Evolutionary conservation across 2,797 vertebrate genomes (phyloP), one percentile per base, ranked within the genome.

Genomic region (Poliocrania exsul): DNA sequence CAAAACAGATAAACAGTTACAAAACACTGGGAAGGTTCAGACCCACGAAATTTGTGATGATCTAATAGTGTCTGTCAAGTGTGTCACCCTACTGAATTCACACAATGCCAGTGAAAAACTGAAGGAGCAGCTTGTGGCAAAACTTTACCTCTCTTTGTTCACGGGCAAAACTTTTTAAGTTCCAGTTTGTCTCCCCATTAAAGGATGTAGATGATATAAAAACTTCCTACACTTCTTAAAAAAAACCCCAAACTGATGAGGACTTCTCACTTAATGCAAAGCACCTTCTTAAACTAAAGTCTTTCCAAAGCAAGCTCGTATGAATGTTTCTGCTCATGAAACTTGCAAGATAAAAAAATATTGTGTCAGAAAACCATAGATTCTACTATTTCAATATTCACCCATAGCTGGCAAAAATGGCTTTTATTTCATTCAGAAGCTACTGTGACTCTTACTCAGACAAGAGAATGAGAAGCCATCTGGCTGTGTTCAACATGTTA

Each of bases 161-260:
- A 44, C 6, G 56, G 37, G 17, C 10, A 70, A 5, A 12, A 56
- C 47, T 26, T 81, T 54, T 25, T 15, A 71, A 78, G 19, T 69
- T 74, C 58, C 58, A 61, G 53, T 17, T 74, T 69, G 56, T 42
- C 60, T 50, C 46, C 44, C 20, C 29, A 19, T 38, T 69, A 44
- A 72, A 73, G 15, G 12, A 69, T 6, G 15, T 0, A 62, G 38
- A 86, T 0, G 0, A 74, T 13, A 54, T 1, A 83, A 71, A 81
- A 90, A 62, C n/a, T 51, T 69, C 11, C 53, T 26, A 26, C 2
- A 1, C 7, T 26, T 60, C 61, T 75, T 81, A 72, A 69, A 61
- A 83, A 78, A 51, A 29, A 0, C 50, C 51, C 37, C 46, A n/a
- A 9, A 16, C 51, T 51, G 14, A 49, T 49, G 5, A 60, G 16